Conservation (phyloP, 2,113 vertebrate species). For the Motacilla alba region DNA sequence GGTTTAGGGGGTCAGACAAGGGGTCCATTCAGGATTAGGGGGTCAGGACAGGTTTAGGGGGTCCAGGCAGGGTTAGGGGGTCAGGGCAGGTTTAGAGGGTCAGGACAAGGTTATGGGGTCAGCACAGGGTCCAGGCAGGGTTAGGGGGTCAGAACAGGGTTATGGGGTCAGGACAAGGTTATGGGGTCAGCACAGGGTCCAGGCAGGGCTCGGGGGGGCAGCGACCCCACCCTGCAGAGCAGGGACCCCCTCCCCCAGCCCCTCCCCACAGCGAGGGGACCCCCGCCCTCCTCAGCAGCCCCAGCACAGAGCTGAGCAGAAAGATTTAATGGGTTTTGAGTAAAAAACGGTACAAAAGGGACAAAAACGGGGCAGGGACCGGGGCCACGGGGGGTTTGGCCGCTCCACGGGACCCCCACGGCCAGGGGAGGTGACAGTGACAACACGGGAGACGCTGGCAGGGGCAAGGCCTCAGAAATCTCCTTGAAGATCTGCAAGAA, state of each 20-base stretch:
- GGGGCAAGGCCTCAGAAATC: conserved; percentile 75
- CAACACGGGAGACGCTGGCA: accelerated
- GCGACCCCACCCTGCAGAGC: neutral
- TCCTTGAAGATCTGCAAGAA: conserved; percentile 83
- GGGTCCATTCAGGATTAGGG: too few relatives aligned
- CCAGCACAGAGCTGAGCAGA: accelerated
- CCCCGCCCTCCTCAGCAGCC: accelerated
- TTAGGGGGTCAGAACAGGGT: too few relatives aligned
- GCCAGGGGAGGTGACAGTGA: neutral
- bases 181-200: too few relatives aligned
- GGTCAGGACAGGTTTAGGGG: too few relatives aligned
- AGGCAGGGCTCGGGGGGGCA: neutral
- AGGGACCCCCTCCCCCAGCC: neutral
- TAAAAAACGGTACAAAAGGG: neutral
- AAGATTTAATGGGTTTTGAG: neutral
- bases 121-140: too few relatives aligned
- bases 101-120: too few relatives aligned
- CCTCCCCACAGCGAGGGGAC: too few relatives aligned
- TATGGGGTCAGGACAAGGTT: too few relatives aligned
- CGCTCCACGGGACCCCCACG: too few relatives aligned
- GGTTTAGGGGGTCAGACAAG: too few relatives aligned
- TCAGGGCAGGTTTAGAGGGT: too few relatives aligned
- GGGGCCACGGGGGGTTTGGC: accelerated
- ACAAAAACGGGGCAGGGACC: neutral
- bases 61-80: neutral